A percentile compares a stretch with the other conserved stretches of the same genome.
Evolutionary conservation across 2,888 invertebrate species (phyloP).

Genomic region (Tenthredo amoena): DNA sequence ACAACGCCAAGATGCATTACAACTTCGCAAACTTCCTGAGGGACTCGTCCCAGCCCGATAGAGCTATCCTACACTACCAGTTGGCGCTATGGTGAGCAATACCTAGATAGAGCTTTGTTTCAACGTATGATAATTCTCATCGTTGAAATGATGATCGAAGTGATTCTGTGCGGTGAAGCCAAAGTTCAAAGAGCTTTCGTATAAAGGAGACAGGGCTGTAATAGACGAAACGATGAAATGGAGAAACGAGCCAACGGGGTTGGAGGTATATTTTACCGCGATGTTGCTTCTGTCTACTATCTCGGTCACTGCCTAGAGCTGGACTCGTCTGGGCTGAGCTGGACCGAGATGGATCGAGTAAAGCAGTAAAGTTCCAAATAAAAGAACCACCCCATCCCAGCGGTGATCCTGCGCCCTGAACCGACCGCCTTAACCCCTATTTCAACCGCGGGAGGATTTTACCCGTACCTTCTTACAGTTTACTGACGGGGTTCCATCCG

Average conservation of each 20-base stretch:
- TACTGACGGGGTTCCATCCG: background rate
- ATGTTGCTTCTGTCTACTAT: slow-evolving; percentile 22
- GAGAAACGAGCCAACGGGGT: background rate
- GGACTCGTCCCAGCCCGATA: slow-evolving; percentile 86
- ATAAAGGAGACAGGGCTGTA: background rate
- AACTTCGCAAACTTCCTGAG: slow-evolving; percentile 93
- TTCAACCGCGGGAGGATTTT: slow-evolving; percentile 15
- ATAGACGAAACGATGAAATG: background rate
- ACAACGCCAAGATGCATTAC: slow-evolving; percentile 95
- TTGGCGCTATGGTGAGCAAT: slow-evolving; percentile 86
- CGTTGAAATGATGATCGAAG: background rate
- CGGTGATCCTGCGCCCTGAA: background rate
- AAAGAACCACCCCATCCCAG: background rate
- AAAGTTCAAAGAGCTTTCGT: background rate
- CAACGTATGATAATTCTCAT: background rate
- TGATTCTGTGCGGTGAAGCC: background rate
- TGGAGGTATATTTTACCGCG: background rate
- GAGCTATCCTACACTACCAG: slow-evolving; percentile 89
- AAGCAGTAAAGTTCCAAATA: slow-evolving; percentile 34
- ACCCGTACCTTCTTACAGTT: slow-evolving; percentile 3
- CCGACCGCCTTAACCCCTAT: slow-evolving; percentile 9
- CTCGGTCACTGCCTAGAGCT: background rate
- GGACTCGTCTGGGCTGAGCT: background rate
- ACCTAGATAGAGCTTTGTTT: background rate
- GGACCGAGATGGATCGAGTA: background rate